A percentile compares a stretch with the other conserved stretches of the same genome.
Evolutionary conservation across 2,113 vertebrate genomes (phyloP).

Genomic region (Trematomus loennbergii): DNA sequence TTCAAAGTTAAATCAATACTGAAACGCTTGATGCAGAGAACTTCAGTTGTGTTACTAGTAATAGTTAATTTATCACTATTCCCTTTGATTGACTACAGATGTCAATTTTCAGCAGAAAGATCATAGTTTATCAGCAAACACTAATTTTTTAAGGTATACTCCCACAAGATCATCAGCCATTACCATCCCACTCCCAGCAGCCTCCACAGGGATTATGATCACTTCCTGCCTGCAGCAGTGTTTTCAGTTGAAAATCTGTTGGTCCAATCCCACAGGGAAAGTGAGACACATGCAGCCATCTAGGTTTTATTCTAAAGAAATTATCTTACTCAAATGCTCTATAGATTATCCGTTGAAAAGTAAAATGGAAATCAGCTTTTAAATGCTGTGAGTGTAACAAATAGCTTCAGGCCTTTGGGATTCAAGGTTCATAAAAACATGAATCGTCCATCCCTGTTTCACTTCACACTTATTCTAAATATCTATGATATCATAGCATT

Average conservation of each 20-base stretch:
- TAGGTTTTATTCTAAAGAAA: background rate
- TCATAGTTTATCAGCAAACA: background rate
- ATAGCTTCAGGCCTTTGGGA: background rate
- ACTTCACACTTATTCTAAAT: background rate
- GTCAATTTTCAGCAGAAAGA: constrained; percentile 9
- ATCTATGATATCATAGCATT: background rate
- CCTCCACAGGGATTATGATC: constrained; percentile 43
- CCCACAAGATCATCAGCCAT: constrained; percentile 43
- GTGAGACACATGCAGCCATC: background rate
- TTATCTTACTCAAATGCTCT: background rate
- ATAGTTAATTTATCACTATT: background rate
- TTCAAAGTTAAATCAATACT: too few relatives aligned
- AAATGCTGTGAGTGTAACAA: background rate
- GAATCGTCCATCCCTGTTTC: background rate
- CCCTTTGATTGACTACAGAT: constrained; percentile 17
- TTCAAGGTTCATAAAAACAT: background rate
- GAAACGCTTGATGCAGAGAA: too few relatives aligned
- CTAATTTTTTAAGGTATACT: too few relatives aligned
- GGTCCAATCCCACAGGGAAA: constrained; percentile 14
- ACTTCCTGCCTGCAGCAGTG: constrained; percentile 40
- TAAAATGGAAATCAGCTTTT: background rate
- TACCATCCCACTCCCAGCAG: constrained; percentile 36
- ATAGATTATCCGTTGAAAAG: background rate
- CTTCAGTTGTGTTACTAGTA: too few relatives aligned
- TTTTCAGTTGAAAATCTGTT: constrained; percentile 34